These are phyloP conservation scores for Papilio dardanus DNA, from an alignment of 1,140 invertebrate species.

Conservation along the genomic window DNA sequence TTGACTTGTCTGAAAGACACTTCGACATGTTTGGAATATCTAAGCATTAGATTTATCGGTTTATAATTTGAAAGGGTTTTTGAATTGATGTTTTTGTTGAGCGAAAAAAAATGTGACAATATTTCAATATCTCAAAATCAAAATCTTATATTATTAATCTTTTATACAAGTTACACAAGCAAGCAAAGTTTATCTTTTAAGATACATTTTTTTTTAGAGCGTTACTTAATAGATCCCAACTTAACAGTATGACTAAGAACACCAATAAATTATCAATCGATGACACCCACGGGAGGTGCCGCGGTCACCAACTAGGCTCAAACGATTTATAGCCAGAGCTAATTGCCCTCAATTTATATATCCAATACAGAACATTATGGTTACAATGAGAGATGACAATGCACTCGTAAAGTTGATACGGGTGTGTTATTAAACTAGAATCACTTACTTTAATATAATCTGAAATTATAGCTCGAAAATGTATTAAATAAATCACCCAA, in stretches of 20 bases:
- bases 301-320: constrained; percentile 48
- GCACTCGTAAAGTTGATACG: constrained; percentile 10
- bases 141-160: too few species aligned
- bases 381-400: constrained; percentile 19
- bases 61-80: constrained; percentile 34
- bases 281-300: constrained; percentile 68
- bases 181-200: too few species aligned
- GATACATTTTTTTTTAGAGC: too few species aligned
- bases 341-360: constrained; percentile 72
- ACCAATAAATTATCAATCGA: constrained; percentile 70
- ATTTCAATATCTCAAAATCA: too few species aligned
- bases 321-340: constrained; percentile 63
- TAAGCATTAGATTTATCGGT: constrained; percentile 30
- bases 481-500: too few species aligned
- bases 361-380: constrained; percentile 24
- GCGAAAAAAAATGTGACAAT: neutral
- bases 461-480: too few species aligned
- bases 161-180: too few species aligned
- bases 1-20: constrained; percentile 45
- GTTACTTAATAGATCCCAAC: neutral
- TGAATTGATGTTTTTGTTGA: constrained; percentile 37
- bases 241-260: constrained; percentile 47
- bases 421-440: neutral
- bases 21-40: constrained; percentile 41
- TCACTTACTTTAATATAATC: too few species aligned